Evolutionary conservation across 1,140 invertebrate genomes (phyloP), one percentile per base, ranked within the genome.

Genomic region (Drosophila ohnishii): DNA sequence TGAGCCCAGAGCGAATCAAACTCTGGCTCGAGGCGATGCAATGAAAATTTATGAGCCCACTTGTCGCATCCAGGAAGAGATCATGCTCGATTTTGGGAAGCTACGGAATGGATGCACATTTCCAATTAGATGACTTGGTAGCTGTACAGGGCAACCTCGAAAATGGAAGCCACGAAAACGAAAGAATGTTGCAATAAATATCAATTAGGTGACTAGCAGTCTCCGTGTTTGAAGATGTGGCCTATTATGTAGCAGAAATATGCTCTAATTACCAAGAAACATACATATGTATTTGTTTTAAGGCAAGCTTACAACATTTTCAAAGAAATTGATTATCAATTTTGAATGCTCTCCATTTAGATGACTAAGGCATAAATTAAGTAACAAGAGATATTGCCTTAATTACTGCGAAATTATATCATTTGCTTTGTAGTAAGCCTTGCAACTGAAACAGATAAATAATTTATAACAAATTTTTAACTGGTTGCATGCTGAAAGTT

Each of bases 11-110:
- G 30, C 30, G 53, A 58, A 7, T 16, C 53, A 59, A n/a, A 32
- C 32, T 56, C 50, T 30, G 13, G 42, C 55, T 61, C 59, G 66
- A 56, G 65, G 72, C 79, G 60, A 25, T 45, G 51, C 71, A 59
- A 76, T 71, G 64, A 70, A 85, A 80, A 80, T 83, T 72, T 63
- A 76, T 76, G 71, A 44, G 34, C 22, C 44, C 19, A 37, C 34
- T 25, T 69, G 47, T 61, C 39, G 44, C 58, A 78, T 37, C 34
- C 63, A 53, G 78, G 73, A 80, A 80, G 56, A 61, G 63, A 57
- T 50, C 28, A 35, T 44, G n/a, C 39, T 57, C 19, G 58, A 44
- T 40, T 25, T 37, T 45, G 44, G 53, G 32, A 40, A 66, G 50
- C 39, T 45, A 16, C 47, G 25, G 2, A 34, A 39, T 66, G 5